Conservation (phyloP, 2,797 vertebrate genomes). For the Xenopus petersii region DNA sequence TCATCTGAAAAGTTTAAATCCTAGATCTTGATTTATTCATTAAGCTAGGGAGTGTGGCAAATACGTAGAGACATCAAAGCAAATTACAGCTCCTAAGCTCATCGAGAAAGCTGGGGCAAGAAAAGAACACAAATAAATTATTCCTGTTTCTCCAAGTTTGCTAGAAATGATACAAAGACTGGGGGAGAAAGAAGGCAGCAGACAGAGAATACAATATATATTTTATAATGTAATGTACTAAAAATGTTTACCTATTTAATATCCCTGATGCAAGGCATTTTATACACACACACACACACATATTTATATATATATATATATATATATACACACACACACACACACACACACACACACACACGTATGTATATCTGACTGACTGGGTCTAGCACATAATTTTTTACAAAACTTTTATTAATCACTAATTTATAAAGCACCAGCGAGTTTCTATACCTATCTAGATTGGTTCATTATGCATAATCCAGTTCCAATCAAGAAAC, state of each 20-base stretch:
- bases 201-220: background rate
- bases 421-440: too few relatives aligned
- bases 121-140: conserved; percentile 27
- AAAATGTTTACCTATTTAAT: background rate
- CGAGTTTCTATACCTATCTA: too few relatives aligned
- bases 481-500: too few relatives aligned
- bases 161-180: conserved; percentile 14
- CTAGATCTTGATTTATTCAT: conserved; percentile 37
- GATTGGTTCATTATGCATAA: too few relatives aligned
- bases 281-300: too few relatives aligned
- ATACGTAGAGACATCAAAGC: conserved; percentile 35
- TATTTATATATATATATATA: too few relatives aligned
- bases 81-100: background rate
- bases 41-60: conserved; percentile 29
- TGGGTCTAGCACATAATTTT: too few relatives aligned
- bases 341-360: too few relatives aligned
- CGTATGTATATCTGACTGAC: too few relatives aligned
- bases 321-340: too few relatives aligned
- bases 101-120: background rate
- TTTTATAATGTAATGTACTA: background rate
- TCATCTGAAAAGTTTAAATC: conserved; percentile 27
- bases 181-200: background rate
- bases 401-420: too few relatives aligned
- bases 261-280: too few relatives aligned
- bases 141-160: conserved; percentile 8